Evolutionary conservation across 1,140 invertebrate species (phyloP).

Genomic region (Eulimnadia texana): DNA sequence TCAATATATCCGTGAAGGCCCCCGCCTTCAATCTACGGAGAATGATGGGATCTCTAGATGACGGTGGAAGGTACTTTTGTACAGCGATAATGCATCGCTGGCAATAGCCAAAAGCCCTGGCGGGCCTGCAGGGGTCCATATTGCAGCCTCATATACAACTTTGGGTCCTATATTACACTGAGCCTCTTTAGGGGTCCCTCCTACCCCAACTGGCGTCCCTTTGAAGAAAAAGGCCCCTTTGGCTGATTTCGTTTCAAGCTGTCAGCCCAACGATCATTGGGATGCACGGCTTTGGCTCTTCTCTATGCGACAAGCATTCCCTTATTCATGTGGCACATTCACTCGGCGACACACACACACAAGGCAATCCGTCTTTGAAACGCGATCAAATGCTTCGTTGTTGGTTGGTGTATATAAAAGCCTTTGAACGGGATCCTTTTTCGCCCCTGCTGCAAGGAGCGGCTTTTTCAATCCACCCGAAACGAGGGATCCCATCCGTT

Average conservation of each 20-base stretch:
- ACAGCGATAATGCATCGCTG: background rate
- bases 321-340: background rate
- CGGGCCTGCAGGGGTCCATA: background rate
- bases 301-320: background rate
- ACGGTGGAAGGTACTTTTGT: background rate
- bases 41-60: background rate
- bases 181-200: background rate
- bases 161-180: background rate
- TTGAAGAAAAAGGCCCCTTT: too few relatives aligned
- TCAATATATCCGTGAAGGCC: background rate
- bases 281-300: background rate
- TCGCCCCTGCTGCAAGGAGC: too few relatives aligned
- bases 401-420: background rate
- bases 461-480: too few relatives aligned
- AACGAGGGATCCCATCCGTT: too few relatives aligned
- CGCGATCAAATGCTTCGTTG: background rate
- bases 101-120: background rate
- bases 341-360: too few relatives aligned
- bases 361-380: background rate
- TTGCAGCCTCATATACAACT: background rate
- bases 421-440: background rate
- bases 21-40: background rate
- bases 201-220: too few relatives aligned
- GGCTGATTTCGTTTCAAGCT: background rate
- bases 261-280: background rate